Evolutionary conservation across 2,797 vertebrate species (phyloP).

Genomic region (Cirrhinus molitorella): DNA sequence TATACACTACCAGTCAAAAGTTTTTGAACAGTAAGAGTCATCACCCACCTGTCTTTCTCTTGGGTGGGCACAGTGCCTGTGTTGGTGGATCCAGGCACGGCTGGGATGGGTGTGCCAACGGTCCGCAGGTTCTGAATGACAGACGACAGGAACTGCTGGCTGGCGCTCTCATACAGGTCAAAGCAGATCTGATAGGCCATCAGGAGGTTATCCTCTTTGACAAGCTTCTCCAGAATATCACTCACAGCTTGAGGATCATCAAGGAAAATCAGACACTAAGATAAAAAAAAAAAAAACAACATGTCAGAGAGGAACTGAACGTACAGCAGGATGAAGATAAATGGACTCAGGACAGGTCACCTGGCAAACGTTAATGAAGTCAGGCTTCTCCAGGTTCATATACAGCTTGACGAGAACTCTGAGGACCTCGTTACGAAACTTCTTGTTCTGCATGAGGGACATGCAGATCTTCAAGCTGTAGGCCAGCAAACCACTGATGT

Average conservation of each 20-base stretch:
- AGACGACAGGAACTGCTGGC: conserved; percentile 98
- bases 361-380: conserved; percentile 99
- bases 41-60: conserved; percentile 90
- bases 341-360: conserved; percentile 68
- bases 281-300: neutral
- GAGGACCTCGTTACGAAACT: conserved; percentile 96
- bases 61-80: conserved; percentile 89
- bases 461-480: conserved; percentile 99
- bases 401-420: conserved; percentile 97
- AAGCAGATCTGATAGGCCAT: conserved; percentile 99
- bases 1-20: no score
- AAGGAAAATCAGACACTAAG: conserved; percentile 96
- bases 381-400: conserved; percentile 98
- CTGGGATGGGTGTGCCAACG: conserved; percentile 93
- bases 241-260: conserved; percentile 98
- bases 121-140: conserved; percentile 97
- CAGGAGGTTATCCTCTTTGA: conserved; percentile 97
- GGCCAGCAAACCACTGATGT: conserved; percentile 94
- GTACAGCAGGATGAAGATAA: neutral
- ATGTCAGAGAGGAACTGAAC: neutral
- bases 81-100: conserved; percentile 96
- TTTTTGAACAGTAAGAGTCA: no score
- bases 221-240: conserved; percentile 96
- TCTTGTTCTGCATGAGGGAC: conserved; percentile 99
- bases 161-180: conserved; percentile 97